These are phyloP conservation scores for Ictidomys tridecemlineatus DNA, from an alignment of 2,113 vertebrate genomes.

Conservation along the genomic window DNA sequence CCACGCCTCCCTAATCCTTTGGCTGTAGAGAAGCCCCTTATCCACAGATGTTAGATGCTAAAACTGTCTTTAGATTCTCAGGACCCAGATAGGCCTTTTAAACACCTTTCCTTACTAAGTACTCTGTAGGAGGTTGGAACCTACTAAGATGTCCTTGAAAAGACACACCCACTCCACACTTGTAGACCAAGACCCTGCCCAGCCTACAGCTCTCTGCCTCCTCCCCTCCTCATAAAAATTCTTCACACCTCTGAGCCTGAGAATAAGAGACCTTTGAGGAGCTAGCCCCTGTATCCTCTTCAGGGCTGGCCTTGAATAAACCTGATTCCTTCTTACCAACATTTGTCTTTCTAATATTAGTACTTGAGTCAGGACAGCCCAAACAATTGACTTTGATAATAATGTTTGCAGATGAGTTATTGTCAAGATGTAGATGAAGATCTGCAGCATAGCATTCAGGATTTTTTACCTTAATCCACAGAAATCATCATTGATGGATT, in stretches of 20 bases:
- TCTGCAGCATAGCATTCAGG: background rate
- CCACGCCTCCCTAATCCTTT: background rate
- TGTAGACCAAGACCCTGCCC: background rate
- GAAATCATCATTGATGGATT: background rate
- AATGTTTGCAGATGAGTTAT: background rate
- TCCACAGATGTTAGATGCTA: background rate
- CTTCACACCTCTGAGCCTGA: background rate
- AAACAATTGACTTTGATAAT: background rate
- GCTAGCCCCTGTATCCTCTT: background rate
- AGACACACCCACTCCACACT: background rate
- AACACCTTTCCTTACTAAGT: background rate
- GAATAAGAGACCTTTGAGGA: background rate
- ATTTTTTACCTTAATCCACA: background rate
- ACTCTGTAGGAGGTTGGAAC: background rate
- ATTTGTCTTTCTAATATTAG: background rate
- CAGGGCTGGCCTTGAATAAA: background rate
- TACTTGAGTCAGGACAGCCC: background rate
- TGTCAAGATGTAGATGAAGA: background rate
- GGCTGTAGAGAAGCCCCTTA: background rate
- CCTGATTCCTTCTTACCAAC: background rate
- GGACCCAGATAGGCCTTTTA: background rate
- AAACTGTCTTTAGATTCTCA: background rate
- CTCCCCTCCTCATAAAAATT: background rate
- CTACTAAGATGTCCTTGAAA: background rate
- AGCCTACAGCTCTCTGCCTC: background rate